Conservation (phyloP, 2,888 invertebrate genomes). For the Phalera bucephala region DNA sequence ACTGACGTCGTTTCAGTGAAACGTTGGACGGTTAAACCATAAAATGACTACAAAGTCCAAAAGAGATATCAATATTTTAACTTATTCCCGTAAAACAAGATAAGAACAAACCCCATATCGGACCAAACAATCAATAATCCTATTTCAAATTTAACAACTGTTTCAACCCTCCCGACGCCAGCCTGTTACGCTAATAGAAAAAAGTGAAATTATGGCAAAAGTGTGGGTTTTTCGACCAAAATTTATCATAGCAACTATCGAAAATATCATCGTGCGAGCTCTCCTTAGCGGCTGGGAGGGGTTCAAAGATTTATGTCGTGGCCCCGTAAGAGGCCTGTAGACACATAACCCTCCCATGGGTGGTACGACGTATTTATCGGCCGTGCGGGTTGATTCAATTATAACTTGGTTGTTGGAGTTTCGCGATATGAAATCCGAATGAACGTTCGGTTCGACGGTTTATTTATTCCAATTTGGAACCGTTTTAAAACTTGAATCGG, state of each 20-base stretch:
- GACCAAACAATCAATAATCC: background rate
- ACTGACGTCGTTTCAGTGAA: too few species aligned
- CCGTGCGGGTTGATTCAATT: slow-evolving; percentile 25
- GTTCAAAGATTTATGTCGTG: slow-evolving; percentile 30
- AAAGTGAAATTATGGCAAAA: slow-evolving; percentile 29
- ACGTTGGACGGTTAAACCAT: too few species aligned
- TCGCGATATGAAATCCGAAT: slow-evolving; percentile 1
- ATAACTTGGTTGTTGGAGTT: slow-evolving; percentile 11
- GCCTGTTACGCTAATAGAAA: slow-evolving; percentile 38
- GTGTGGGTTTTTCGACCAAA: slow-evolving; percentile 20
- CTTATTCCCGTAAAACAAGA: too few species aligned
- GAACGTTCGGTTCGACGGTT: too few species aligned
- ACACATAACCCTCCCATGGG: slow-evolving; percentile 28
- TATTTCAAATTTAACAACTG: background rate
- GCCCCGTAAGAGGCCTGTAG: slow-evolving; percentile 15
- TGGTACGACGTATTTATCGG: slow-evolving; percentile 35
- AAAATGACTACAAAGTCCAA: too few species aligned
- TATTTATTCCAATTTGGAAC: background rate
- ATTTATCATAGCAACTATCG: slow-evolving; percentile 36
- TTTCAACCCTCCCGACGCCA: slow-evolving; percentile 7
- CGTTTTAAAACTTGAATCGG: background rate
- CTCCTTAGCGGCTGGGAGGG: slow-evolving; percentile 34
- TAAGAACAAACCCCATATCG: too few species aligned
- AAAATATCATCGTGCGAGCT: slow-evolving; percentile 41
- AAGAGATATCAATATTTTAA: too few species aligned